These are phyloP conservation scores for Macroramphosus scolopax DNA, from an alignment of 2,797 vertebrate species.

Conservation along the genomic window DNA sequence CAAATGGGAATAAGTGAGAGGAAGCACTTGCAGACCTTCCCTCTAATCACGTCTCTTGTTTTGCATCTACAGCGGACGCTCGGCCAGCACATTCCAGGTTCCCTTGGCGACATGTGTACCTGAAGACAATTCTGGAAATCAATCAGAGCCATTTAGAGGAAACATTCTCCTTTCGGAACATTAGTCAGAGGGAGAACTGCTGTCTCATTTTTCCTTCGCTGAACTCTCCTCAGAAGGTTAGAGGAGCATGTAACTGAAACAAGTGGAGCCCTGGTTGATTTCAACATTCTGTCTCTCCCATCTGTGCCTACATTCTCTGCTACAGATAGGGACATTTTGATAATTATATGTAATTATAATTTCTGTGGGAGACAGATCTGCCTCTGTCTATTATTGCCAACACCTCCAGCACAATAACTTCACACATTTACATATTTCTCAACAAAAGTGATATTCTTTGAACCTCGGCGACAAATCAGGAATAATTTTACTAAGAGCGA, in stretches of 20 bases:
- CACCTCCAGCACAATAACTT: conserved; percentile 76
- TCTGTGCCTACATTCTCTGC: conserved; percentile 73
- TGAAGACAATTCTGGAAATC: conserved; percentile 49
- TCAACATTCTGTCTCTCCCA: conserved; percentile 64
- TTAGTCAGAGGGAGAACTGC: conserved; percentile 44
- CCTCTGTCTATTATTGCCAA: conserved; percentile 76
- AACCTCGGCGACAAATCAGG: conserved; percentile 64
- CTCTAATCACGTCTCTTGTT: conserved; percentile 53
- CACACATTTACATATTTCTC: conserved; percentile 78
- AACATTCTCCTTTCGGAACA: conserved; percentile 31
- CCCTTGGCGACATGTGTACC: conserved; percentile 25
- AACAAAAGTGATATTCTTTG: conserved; percentile 75
- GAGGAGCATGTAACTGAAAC: conserved; percentile 71
- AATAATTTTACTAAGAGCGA: conserved; percentile 63
- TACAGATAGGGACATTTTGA: conserved; percentile 75
- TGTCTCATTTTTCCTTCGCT: conserved; percentile 34
- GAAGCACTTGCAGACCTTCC: conserved; percentile 6
- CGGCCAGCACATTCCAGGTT: conserved; percentile 33
- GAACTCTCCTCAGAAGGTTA: conserved; percentile 67
- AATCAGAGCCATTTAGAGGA: conserved; percentile 35
- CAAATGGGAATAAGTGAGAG: conserved; percentile 1
- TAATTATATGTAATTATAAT: conserved; percentile 80
- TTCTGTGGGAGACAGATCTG: conserved; percentile 78
- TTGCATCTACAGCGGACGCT: conserved; percentile 69
- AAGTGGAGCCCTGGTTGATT: conserved; percentile 68